Evolutionary conservation across 2,113 vertebrate species (phyloP).

Genomic region (Hyperoodon ampullatus): DNA sequence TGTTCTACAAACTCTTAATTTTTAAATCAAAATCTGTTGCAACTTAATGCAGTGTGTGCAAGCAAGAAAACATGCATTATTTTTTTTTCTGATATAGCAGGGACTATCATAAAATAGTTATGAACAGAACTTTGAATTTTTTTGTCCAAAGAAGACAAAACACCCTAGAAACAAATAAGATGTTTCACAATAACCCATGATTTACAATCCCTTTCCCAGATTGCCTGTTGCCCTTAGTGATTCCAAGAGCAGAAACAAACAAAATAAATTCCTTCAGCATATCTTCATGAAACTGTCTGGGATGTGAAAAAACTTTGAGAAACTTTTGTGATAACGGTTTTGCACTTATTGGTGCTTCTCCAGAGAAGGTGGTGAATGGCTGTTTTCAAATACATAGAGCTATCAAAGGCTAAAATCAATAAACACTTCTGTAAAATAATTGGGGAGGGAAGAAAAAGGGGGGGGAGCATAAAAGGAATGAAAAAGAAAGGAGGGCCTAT

Average conservation of each 20-base stretch:
- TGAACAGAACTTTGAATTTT: conserved; percentile 33
- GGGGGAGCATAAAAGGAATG: conserved; percentile 64
- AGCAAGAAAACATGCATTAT: not conserved
- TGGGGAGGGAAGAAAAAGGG: conserved; percentile 51
- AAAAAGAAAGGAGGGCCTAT: conserved; percentile 67
- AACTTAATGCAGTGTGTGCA: not conserved
- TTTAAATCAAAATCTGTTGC: not conserved
- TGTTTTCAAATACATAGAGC: conserved; percentile 76
- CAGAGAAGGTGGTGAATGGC: conserved; percentile 67
- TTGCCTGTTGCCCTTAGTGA: conserved; percentile 59
- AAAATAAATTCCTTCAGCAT: conserved; percentile 75
- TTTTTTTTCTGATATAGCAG: conserved; percentile 4
- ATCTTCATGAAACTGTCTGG: conserved; percentile 79
- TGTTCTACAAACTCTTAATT: not conserved
- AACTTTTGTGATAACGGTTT: conserved; percentile 81
- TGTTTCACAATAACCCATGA: conserved; percentile 47
- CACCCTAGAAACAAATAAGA: conserved; percentile 54
- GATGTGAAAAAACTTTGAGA: conserved; percentile 80
- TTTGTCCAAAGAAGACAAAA: conserved; percentile 10
- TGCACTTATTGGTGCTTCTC: conserved; percentile 78
- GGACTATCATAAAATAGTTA: not conserved
- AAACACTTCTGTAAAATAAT: conserved; percentile 73
- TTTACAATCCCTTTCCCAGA: conserved; percentile 59
- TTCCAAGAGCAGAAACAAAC: conserved; percentile 74
- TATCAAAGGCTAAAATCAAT: conserved; percentile 73